phyloP scores from a whole-genome alignment of 2,888 invertebrate genomes.

The Dione juno region DNA sequence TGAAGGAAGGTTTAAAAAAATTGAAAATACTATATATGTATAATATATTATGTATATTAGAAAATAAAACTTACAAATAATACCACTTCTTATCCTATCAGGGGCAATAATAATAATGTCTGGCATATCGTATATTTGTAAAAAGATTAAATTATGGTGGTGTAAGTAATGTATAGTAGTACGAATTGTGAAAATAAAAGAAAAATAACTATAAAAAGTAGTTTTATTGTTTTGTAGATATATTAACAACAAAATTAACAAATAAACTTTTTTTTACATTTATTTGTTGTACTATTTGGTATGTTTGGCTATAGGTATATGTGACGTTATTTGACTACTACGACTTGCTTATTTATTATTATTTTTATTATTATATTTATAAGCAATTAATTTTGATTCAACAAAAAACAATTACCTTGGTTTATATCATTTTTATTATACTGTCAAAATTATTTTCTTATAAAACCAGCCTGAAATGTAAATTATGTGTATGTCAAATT shows the following conservation, averaged over 20 bases:
- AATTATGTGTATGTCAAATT: neutral
- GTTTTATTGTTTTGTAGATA: conserved; percentile 12
- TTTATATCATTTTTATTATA: neutral
- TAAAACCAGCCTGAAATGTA: conserved; percentile 12
- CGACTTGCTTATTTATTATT: neutral
- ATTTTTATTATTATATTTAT: conserved; percentile 4
- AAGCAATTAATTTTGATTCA: too few relatives aligned
- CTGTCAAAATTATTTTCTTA: neutral
- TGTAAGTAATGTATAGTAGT: conserved; percentile 69
- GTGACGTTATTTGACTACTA: too few relatives aligned
- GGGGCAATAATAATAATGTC: conserved; percentile 74
- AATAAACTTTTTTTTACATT: too few relatives aligned
- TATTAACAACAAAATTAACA: neutral
- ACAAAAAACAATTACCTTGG: neutral
- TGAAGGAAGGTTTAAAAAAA: neutral
- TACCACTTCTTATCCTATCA: conserved; percentile 44
- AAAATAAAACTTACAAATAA: neutral
- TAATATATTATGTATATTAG: neutral
- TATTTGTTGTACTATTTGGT: too few relatives aligned
- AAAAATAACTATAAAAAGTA: conserved; percentile 36
- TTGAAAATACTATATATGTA: neutral
- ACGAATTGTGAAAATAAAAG: conserved; percentile 68
- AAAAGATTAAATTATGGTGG: conserved; percentile 56
- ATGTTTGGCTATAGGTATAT: too few relatives aligned
- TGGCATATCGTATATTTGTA: conserved; percentile 73